Percentiles rank a stretch among this genome's conserved stretches.
These are phyloP conservation scores for Stegana nigrithorax DNA, from an alignment of 2,888 invertebrate species.

Conservation along the genomic window DNA sequence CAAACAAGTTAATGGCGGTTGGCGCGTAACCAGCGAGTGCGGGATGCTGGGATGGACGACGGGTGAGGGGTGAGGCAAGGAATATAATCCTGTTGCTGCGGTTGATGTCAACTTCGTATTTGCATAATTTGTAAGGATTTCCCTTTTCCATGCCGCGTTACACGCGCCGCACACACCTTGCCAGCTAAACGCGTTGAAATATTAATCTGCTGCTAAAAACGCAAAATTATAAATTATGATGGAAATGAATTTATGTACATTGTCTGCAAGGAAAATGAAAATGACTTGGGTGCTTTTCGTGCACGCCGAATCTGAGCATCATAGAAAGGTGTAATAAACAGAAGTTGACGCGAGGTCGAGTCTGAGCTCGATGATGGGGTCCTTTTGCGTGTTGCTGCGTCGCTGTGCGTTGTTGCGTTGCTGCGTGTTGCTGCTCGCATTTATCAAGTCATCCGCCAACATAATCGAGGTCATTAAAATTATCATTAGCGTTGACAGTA, in stretches of 20 bases:
- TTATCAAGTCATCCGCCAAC: conserved; percentile 2
- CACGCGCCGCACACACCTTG: neutral
- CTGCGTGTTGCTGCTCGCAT: neutral
- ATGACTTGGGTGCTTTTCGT: neutral
- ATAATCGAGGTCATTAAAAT: conserved; percentile 5
- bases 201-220: conserved; percentile 29
- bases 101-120: conserved; percentile 11
- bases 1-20: no score
- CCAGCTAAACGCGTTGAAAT: conserved; percentile 37
- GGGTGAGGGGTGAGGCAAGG: no score
- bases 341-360: neutral
- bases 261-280: conserved; percentile 13
- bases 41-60: no score
- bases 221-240: conserved; percentile 35
- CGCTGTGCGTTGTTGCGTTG: no score
- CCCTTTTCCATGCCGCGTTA: no score
- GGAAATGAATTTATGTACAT: conserved; percentile 44
- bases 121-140: conserved; percentile 20
- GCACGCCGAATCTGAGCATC: no score
- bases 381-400: no score
- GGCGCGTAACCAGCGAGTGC: no score
- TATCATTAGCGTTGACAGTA: no score
- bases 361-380: neutral
- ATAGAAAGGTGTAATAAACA: no score
- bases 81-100: neutral